A percentile compares a stretch with the other conserved stretches of the same genome.
Conservation (phyloP, 2,113 vertebrate species). For the Scomber colias region DNA sequence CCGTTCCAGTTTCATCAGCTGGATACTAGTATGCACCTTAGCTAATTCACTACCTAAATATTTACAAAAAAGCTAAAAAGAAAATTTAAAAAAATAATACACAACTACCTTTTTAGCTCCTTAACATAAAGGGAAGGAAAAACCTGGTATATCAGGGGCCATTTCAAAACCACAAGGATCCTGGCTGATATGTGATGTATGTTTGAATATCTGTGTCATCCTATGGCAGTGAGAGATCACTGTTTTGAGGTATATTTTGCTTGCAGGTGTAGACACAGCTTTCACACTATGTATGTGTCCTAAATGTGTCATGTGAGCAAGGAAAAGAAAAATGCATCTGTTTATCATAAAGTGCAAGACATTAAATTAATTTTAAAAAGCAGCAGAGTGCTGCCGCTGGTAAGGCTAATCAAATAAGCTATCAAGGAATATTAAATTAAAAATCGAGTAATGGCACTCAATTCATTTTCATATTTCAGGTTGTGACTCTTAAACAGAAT, state of each 20-base stretch:
- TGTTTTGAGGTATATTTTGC: slow-evolving; percentile 82
- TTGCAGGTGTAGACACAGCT: slow-evolving; percentile 57
- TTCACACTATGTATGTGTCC: slow-evolving; percentile 55
- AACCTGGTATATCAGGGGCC: slow-evolving; percentile 52
- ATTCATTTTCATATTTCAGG: slow-evolving; percentile 13
- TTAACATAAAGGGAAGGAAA: slow-evolving; percentile 58
- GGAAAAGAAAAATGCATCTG: slow-evolving; percentile 55
- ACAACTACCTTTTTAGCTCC: slow-evolving; percentile 56
- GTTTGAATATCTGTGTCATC: slow-evolving; percentile 58
- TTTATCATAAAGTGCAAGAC: slow-evolving; percentile 78
- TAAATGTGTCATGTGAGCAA: slow-evolving; percentile 56
- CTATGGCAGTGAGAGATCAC: slow-evolving; percentile 78
- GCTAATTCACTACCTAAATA: slow-evolving; percentile 62
- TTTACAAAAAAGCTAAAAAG: slow-evolving; percentile 69
- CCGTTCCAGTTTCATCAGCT: slow-evolving; percentile 55
- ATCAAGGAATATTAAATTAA: slow-evolving; percentile 41
- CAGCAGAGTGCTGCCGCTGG: slow-evolving; percentile 40
- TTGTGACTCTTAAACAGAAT: slow-evolving; percentile 26
- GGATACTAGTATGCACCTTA: slow-evolving; percentile 52
- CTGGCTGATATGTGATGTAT: slow-evolving; percentile 77
- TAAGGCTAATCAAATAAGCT: slow-evolving; percentile 58
- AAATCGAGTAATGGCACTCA: slow-evolving; percentile 38
- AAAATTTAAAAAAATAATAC: slow-evolving; percentile 38
- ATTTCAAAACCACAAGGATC: slow-evolving; percentile 59
- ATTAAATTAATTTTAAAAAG: slow-evolving; percentile 55